phyloP scores from a whole-genome alignment of 1,140 invertebrate genomes.

The Lasioglossum baleicum region DNA sequence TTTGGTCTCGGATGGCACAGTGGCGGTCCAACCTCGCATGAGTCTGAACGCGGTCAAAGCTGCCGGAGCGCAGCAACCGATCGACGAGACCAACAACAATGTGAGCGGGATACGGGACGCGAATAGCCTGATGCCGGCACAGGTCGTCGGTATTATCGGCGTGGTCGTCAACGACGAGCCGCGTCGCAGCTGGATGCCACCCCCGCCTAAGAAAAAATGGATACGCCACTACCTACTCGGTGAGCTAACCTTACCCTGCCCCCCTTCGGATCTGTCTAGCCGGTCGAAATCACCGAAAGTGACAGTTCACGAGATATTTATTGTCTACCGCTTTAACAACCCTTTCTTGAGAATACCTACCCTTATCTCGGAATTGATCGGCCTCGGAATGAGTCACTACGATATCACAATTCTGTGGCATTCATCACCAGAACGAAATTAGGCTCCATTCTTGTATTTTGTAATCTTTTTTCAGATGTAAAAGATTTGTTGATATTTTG shows the following conservation, averaged over 20 bases:
- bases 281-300: too few species aligned
- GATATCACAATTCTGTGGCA: too few species aligned
- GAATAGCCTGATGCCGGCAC: slow-evolving; percentile 53
- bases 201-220: slow-evolving; percentile 87
- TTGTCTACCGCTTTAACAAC: too few species aligned
- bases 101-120: slow-evolving; percentile 55
- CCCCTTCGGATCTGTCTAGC: too few species aligned
- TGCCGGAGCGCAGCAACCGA: slow-evolving; percentile 24
- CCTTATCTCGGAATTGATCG: too few species aligned
- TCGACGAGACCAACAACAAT: slow-evolving; percentile 57
- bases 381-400: too few species aligned
- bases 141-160: slow-evolving; percentile 58
- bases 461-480: too few species aligned
- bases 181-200: slow-evolving; percentile 73
- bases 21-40: slow-evolving; percentile 65
- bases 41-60: slow-evolving; percentile 55
- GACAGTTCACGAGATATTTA: too few species aligned
- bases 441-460: too few species aligned
- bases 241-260: slow-evolving; percentile 62
- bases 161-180: slow-evolving; percentile 57
- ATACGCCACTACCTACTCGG: slow-evolving; percentile 84
- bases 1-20: slow-evolving; percentile 69
- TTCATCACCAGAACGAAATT: too few species aligned
- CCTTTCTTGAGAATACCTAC: too few species aligned
- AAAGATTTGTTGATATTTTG: too few species aligned